phyloP scores from a whole-genome alignment of 1,140 invertebrate genomes.

The Stratiolaelaps scimitus region DNA sequence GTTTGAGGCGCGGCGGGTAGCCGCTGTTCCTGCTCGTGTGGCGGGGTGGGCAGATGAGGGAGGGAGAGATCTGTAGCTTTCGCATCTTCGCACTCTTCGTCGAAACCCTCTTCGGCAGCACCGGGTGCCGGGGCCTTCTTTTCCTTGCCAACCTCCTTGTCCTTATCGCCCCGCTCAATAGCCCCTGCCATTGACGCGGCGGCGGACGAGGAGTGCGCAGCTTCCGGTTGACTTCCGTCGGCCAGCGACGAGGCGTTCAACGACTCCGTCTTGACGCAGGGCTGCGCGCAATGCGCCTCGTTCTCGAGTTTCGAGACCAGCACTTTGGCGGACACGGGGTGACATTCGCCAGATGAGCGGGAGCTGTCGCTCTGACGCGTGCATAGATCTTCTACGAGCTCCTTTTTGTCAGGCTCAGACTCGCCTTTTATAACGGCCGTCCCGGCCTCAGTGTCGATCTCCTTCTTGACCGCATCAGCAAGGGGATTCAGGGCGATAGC shows the following conservation, averaged over 20 bases:
- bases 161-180: too few relatives aligned
- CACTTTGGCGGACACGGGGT: background rate
- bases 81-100: too few relatives aligned
- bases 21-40: conserved; percentile 24
- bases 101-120: too few relatives aligned
- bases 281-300: conserved; percentile 3
- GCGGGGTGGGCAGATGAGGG: conserved; percentile 25
- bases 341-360: conserved; percentile 1
- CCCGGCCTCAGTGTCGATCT: background rate
- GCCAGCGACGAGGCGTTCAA: background rate
- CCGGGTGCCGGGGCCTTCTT: too few relatives aligned
- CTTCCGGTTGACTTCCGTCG: conserved; percentile 6
- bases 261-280: background rate
- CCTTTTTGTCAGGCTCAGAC: conserved; percentile 25
- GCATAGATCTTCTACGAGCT: conserved; percentile 25
- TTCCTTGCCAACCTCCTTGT: too few relatives aligned
- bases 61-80: conserved; percentile 19
- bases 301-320: background rate
- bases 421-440: too few relatives aligned
- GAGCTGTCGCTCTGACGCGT: conserved; percentile 14
- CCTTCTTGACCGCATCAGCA: background rate
- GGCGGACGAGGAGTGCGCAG: conserved; percentile 11
- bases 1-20: conserved; percentile 8
- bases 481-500: too few relatives aligned
- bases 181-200: background rate